Evolutionary conservation across 2,888 invertebrate genomes (phyloP).

Genomic region (Lasioglossum figueresi): DNA sequence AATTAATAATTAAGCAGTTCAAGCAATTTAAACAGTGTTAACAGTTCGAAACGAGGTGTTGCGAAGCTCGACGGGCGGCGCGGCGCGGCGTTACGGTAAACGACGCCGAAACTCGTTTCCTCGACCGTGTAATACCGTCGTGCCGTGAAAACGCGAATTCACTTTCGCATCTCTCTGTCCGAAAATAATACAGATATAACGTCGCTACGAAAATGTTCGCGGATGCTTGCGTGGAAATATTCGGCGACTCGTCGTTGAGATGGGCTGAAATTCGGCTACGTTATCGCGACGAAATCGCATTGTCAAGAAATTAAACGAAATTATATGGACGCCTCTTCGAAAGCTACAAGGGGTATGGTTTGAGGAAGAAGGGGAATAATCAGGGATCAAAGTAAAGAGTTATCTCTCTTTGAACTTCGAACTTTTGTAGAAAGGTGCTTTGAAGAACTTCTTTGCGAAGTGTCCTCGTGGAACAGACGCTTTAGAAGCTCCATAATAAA

Average conservation of each 20-base stretch:
- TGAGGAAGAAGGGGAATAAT: neutral
- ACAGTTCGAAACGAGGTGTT: constrained; percentile 18
- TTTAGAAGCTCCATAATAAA: neutral
- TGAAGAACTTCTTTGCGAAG: neutral
- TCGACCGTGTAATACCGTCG: constrained; percentile 22
- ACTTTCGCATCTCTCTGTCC: constrained; percentile 38
- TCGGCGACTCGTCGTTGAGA: neutral
- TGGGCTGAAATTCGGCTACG: constrained; percentile 16
- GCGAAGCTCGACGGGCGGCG: neutral
- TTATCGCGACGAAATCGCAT: constrained; percentile 8
- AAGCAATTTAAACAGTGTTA: constrained; percentile 27
- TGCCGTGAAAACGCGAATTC: constrained; percentile 21
- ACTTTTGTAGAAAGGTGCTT: neutral
- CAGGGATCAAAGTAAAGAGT: neutral
- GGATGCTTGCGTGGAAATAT: constrained; percentile 35
- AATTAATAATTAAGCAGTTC: constrained; percentile 44
- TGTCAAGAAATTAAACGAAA: constrained; percentile 31
- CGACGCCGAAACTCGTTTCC: constrained; percentile 35
- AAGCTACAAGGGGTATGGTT: neutral
- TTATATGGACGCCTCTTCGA: neutral
- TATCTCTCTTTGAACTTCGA: neutral
- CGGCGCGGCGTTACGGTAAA: constrained; percentile 11
- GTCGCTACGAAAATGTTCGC: constrained; percentile 28
- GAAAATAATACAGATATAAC: constrained; percentile 45
- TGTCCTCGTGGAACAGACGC: neutral